Evolutionary conservation across 2,113 vertebrate genomes (phyloP).

Genomic region (Channa argus): DNA sequence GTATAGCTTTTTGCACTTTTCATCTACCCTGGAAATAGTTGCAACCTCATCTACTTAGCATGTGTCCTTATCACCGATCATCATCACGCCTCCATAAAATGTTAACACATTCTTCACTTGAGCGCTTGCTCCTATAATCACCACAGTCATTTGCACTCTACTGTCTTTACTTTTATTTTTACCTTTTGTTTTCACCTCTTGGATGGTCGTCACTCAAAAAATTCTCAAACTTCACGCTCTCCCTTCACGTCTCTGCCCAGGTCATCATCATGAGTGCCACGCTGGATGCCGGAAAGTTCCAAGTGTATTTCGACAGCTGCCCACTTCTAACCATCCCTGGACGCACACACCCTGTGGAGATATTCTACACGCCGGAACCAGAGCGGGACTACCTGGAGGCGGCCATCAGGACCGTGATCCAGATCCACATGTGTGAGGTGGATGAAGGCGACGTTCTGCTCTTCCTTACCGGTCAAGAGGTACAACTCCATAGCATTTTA

Average conservation of each 20-base stretch:
- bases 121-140: constrained; percentile 22
- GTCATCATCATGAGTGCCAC: constrained; percentile 98
- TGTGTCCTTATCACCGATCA: constrained; percentile 42
- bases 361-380: constrained; percentile 97
- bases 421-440: constrained; percentile 98
- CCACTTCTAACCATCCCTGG: constrained; percentile 96
- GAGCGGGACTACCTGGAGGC: constrained; percentile 97
- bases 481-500: constrained; percentile 54
- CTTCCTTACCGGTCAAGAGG: constrained; percentile 98
- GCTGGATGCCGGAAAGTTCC: constrained; percentile 97
- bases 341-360: constrained; percentile 96
- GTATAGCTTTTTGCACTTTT: constrained; percentile 18
- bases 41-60: constrained; percentile 19
- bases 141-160: constrained; percentile 5
- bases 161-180: constrained; percentile 16
- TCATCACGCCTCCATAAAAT: constrained; percentile 36
- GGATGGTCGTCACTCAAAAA: neutral
- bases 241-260: constrained; percentile 67
- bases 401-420: constrained; percentile 95
- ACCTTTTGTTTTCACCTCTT: constrained; percentile 15
- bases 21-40: constrained; percentile 31
- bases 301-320: constrained; percentile 97
- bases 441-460: constrained; percentile 94
- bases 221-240: fast-evolving
- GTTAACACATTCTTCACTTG: constrained; percentile 23